A percentile compares a stretch with the other conserved stretches of the same genome.
These are phyloP conservation scores for Ophion ventricosus DNA, from an alignment of 2,888 invertebrate species.

Conservation along the genomic window DNA sequence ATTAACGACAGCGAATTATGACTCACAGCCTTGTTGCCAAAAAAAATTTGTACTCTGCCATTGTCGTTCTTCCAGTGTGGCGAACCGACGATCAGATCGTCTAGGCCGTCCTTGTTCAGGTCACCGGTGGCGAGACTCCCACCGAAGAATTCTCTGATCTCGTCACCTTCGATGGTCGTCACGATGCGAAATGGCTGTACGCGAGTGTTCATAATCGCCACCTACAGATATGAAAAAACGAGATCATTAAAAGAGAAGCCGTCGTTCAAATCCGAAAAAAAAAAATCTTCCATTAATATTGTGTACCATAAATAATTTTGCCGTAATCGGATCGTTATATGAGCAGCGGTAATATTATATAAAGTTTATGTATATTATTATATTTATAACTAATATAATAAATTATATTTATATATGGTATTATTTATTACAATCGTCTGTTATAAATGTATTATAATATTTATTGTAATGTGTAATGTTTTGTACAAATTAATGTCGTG, in stretches of 20 bases:
- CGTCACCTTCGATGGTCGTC: constrained; percentile 68
- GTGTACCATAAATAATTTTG: not conserved
- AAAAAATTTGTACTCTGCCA: constrained; percentile 74
- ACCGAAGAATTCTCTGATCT: constrained; percentile 78
- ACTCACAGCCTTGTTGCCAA: constrained; percentile 66
- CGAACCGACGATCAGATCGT: constrained; percentile 78
- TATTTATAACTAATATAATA: too few relatives aligned
- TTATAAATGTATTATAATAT: too few relatives aligned
- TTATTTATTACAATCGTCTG: too few relatives aligned
- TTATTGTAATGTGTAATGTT: too few relatives aligned
- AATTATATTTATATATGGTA: too few relatives aligned
- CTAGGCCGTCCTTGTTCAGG: constrained; percentile 76
- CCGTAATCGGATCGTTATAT: too few relatives aligned
- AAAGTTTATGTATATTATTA: too few relatives aligned
- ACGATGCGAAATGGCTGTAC: constrained; percentile 46
- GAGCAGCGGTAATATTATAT: too few relatives aligned
- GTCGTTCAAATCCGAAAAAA: not conserved
- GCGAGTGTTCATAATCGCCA: constrained; percentile 69
- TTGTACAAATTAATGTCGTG: too few relatives aligned
- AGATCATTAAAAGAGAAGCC: not conserved
- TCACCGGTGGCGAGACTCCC: constrained; percentile 77
- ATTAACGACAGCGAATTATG: not conserved
- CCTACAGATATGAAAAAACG: constrained; percentile 62
- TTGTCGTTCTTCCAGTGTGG: constrained; percentile 77
- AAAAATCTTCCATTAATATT: not conserved